Evolutionary conservation across 2,113 vertebrate genomes (phyloP).

Genomic region (Passer domesticus): DNA sequence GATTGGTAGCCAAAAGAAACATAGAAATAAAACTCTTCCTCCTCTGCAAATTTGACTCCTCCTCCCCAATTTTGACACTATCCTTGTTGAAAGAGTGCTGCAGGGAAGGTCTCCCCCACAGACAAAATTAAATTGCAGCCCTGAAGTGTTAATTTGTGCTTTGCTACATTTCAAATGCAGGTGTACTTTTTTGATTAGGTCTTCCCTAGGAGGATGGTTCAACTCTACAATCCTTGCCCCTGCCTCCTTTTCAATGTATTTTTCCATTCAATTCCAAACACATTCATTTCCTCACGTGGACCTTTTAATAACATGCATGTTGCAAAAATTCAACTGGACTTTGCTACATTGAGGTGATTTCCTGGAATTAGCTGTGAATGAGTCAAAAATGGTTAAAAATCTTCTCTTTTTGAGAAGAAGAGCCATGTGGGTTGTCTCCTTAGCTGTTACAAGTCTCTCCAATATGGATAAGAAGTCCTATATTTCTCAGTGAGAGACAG

Average conservation of each 20-base stretch:
- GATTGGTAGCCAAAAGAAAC: conserved; percentile 52
- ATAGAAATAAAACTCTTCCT: conserved; percentile 7
- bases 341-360: not conserved
- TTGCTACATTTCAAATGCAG: conserved; percentile 1
- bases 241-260: not conserved
- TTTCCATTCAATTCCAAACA: not conserved
- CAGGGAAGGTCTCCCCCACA: conserved; percentile 22
- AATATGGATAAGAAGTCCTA: not conserved
- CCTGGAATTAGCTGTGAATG: not conserved
- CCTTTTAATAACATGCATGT: not conserved
- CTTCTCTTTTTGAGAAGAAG: not conserved
- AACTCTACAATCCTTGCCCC: not conserved
- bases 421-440: not conserved
- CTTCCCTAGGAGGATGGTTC: conserved; percentile 27
- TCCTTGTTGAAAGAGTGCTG: not conserved
- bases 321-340: not conserved
- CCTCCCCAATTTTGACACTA: not conserved
- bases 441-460: not conserved
- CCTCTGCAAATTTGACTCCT: not conserved
- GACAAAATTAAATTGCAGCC: conserved; percentile 34
- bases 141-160: conserved; percentile 13
- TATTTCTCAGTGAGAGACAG: conserved; percentile 22
- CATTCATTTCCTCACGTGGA: not conserved
- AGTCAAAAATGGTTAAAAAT: not conserved
- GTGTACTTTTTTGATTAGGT: conserved; percentile 6